Evolutionary conservation across 2,888 invertebrate species (phyloP), one percentile per base, ranked within the genome.

Genomic region (Automeris io): DNA sequence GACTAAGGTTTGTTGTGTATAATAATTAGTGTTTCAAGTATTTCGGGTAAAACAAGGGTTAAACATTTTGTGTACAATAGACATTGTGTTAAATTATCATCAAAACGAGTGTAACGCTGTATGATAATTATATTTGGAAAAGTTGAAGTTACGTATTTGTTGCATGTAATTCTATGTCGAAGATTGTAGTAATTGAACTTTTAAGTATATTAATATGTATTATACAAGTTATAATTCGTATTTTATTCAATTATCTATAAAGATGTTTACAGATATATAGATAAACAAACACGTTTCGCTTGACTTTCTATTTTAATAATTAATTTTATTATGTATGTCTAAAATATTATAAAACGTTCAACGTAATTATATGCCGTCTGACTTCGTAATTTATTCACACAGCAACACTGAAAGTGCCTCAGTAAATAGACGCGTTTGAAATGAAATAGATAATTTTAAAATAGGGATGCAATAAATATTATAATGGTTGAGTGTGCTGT

Each of bases 91-190:
- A 71, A 72, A 77, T 75, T 81, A 83, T 76, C 76, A 74, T 68
- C 68, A 66, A 70, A 61, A 71, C 69, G 73, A 74, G 70, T 77
- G 74, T 81, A 79, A 79, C 75, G 63, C 70, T 61, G 70, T 80
- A 80, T 81, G 72, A 82, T 69, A 81, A 81, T 80, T 78, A 82
- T 86, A 85, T 83, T 83, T 83, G 82, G 74, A 80, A 79, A 72
- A 66, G 80, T 83, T 83, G 71, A 75, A 49, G 70, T n/a, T n/a
- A 73, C 6, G 71, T 80, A 80, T 76, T 80, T 81, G 76, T 85
- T 82, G 77, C 77, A 74, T 73, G 71, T 78, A 76, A 46, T 68
- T 76, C 70, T 71, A 68, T 71, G 75, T 76, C 73, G 70, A 76
- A 76, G 74, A 71, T 73, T 70, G 73, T n/a, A n/a, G 64, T 73